Evolutionary conservation across 2,888 invertebrate species (phyloP), one percentile per base, ranked within the genome.

Genomic region (Polyommatus icarus): DNA sequence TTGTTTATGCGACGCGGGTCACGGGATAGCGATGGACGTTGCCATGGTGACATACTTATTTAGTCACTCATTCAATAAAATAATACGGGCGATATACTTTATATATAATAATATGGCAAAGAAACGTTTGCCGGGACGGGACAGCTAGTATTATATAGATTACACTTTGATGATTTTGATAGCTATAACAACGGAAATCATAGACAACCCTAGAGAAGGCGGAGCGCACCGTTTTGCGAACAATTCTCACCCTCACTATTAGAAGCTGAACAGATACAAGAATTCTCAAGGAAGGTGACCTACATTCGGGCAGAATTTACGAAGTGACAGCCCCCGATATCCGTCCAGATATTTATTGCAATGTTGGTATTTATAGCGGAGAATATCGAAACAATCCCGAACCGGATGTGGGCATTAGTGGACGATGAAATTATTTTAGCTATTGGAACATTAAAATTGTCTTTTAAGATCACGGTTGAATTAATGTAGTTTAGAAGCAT

Each of bases 271-370:
- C 10, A 72, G 67, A 67, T 67, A 72, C 72, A 72, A 20, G 72
- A 72, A 72, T 72, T 72, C 72, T 36, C 40, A 40, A 40, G 40
- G 36, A 72, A 72, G 36, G 29, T 75, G 75, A 75, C 75, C 75
- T 75, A 75, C 54, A 75, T 75, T 46, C 46, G 73, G 73, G 24
- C 15, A 46, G 75, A 75, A 75, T 75, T 75, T 75, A 54, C 50
- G 54, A 50, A 29, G 50, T 46, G 75, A 75, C 46, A 40, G 15
- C 75, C 29, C 29, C 75, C 67, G 67, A 67, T 67, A 54, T 29
- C 75, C 46, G 75, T 18, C 54, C 29, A 75, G 50, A 75, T 75
- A 75, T 54, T 75, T 75, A 72, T 72, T 50, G 50, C 46, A 75
- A 24, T 46, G 67, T 18, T 67, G 67, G 67, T 67, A 67, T 67